Base-by-base conservation (phyloP, 2,797 vertebrate species). In the Eutrigla gurnardus region DNA sequence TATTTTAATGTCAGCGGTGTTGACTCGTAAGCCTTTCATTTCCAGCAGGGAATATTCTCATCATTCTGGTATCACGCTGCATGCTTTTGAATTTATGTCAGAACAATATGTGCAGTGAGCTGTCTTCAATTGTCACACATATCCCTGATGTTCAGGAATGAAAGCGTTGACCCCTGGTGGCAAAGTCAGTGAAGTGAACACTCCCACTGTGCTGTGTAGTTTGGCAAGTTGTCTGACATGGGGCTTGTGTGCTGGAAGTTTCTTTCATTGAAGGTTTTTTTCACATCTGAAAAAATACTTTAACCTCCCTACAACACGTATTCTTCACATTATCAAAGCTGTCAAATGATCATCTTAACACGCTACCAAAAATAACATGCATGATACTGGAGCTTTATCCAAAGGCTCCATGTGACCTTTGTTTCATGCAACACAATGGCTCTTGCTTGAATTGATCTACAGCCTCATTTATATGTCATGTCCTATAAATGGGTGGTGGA, bases 121-220 rank as follows among this genome's bases (percentile, higher is more conserved):
- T n/a, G 58, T 64, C 52, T n/a, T 58, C 4, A 54, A 2, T 32
- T 70, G 36, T 12, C 13, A 5, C 35, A 72, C 13, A 8, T 37
- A 50, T 35, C 71, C 3, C n/a, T 37, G 4, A 50, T 63, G 64
- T 47, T 70, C 10, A 54, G 25, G 61, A 2, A 33, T 68, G 66
- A 69, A 69, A 77, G 39, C n/a, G 62, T 53, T 87, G 78, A 75
- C 90, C 78, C 33, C 88, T 91, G 5, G 72, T 88, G 88, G 85
- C 5, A 13, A 55, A 64, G 36, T 61, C 14, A 33, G 9, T 3
- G n/a, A 83, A 79, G 61, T 71, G 63, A 81, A 79, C 7, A 79
- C 7, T 7, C 17, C 18, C 6, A 52, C 3, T 25, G 5, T 4
- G 17, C 5, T 53, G 33, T 43, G 14, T 18, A 7, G 32, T 32